Evolutionary conservation across 2,888 invertebrate species (phyloP), one percentile per base, ranked within the genome.

Genomic region (Myopa testacea): DNA sequence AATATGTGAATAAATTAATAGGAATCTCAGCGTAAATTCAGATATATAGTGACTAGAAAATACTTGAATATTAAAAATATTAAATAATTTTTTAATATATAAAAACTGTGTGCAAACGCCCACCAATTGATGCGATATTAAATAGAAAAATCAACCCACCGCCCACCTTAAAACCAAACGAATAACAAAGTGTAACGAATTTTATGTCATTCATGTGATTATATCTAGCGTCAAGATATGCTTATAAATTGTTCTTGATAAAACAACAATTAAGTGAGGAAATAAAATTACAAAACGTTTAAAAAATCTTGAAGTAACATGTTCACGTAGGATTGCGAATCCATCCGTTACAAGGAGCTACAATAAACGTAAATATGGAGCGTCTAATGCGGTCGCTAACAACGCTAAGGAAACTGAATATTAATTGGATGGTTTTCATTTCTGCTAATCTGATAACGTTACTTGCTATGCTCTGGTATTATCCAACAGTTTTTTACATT

Each of bases 401-500:
- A 37, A 78, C 80, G 74, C 80, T 87, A 78, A 85, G 87, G 80
- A 83, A 85, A n/a, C 76, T 87, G 83, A 86, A 87, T 83, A 81
- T 87, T 68, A 87, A 87, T 82, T 87, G 87, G 87, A 85, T 84
- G 82, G 82, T 87, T 80, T 86, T 88, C 78, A 82, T 84, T 80
- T 85, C 87, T 81, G 86, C 85, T 79, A 82, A 84, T 78, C 81
- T 84, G 58, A 79, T 86, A 78, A 86, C 87, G 71, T 82, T 89
- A 62, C 82, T 88, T 81, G 87, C 88, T 75, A 86, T 88, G 79
- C 87, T 89, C 82, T 89, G 87, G 85, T 89, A 88, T 83, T 89
- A 89, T 85, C 89, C 89, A 78, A 84, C 87, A 68, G 86, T 89
- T 80, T 89, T 89, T 81, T 85, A 89, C 78, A 86, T 89, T 80